Evolutionary conservation across 1,140 invertebrate species (phyloP), one percentile per base, ranked within the genome.

Genomic region (Octopus bimaculoides): DNA sequence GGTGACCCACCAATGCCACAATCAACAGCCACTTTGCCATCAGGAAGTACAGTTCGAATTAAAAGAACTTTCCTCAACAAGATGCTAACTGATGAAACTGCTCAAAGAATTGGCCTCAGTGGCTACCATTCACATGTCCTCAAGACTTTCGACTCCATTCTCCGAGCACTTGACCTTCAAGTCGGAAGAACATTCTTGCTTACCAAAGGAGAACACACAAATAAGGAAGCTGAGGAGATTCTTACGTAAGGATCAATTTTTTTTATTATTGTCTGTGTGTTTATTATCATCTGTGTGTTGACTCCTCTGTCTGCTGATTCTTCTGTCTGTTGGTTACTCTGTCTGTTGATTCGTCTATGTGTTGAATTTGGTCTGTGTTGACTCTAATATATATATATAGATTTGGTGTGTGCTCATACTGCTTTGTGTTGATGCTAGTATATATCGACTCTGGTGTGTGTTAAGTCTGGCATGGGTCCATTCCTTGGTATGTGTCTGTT

Each of bases 1-100:
- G 97, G 92, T 0, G 97, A 99, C 88, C 98, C 97, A 10, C 97
- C 97, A 0, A 99, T 99, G 97, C 97, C 97, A 0, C 92, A 97
- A 82, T 97, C 96, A 0, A 95, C 97, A 77, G 96, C 96, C 0
- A 96, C 96, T 4, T 91, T 98, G 66, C 97, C 97, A 0, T 98
- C 97, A 2, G 97, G 96, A 0, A 97, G 97, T 89, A 98, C 98
- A 0, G 92, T 99, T 77, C 79, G 89, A 55, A 96, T 98, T 0
- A 98, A 99, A 88, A 98, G 98, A 88, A 99, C 97, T 1, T 90
- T 88, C 83, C 84, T 90, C 6, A 90, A 89, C 84, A 89, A 87
- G 82, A 89, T 88, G 84, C 79, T 87, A 61, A 86, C 85, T 69
- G 97, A 99, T 86, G 96, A 98, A 86, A 96, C 96, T 5, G 97